Conservation (phyloP, 1,140 invertebrate species). For the Macrocentrus cingulum region DNA sequence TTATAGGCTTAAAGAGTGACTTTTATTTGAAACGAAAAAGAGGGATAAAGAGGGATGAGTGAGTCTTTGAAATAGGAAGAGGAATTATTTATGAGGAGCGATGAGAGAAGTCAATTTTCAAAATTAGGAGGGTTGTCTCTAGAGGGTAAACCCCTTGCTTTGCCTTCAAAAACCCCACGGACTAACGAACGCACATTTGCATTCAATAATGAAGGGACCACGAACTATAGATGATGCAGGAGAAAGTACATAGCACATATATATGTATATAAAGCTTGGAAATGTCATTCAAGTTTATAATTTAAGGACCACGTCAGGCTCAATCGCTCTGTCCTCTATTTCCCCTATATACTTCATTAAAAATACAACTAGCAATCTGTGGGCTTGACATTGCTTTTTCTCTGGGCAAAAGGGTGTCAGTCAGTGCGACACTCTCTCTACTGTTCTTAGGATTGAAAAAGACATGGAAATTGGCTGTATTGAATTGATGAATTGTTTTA, state of each 20-base stretch:
- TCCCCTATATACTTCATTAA: constrained; percentile 34
- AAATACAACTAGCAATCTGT: constrained; percentile 39
- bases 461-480: no score
- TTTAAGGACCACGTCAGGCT: constrained; percentile 1
- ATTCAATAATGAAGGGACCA: constrained; percentile 43
- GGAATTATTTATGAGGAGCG: constrained; percentile 3
- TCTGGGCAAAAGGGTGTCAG: constrained; percentile 17
- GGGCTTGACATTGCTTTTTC: constrained; percentile 24
- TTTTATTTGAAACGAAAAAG: no score
- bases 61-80: background rate
- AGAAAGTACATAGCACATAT: constrained; percentile 11
- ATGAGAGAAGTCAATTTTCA: constrained; percentile 6
- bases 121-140: constrained; percentile 1
- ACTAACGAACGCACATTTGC: constrained; percentile 42
- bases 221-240: no score
- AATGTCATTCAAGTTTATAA: constrained; percentile 5
- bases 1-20: no score
- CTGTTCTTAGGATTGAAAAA: no score
- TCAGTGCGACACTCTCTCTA: no score
- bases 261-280: no score
- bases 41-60: no score
- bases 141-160: background rate
- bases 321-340: constrained; percentile 11
- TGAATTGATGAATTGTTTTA: no score
- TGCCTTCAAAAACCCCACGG: constrained; percentile 31